phyloP scores from a whole-genome alignment of 1,140 invertebrate genomes.

The Ridgeia piscesae region DNA sequence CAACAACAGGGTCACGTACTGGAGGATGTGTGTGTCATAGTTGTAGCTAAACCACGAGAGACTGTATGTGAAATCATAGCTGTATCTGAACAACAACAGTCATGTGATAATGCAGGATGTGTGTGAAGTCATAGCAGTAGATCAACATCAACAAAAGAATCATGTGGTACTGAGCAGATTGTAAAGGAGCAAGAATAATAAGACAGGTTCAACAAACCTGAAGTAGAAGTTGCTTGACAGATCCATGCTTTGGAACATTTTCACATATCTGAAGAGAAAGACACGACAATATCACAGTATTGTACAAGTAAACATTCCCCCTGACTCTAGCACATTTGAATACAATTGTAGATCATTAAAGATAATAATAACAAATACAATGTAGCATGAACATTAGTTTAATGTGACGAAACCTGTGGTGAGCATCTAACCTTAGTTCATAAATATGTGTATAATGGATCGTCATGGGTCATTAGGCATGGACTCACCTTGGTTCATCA shows the following conservation, averaged over 20 bases:
- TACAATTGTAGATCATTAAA: no score
- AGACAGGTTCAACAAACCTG: conserved; percentile 61
- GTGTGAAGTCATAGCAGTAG: neutral
- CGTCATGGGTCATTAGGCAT: no score
- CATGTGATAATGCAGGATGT: neutral
- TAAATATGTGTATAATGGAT: no score
- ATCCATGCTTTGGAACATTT: conserved; percentile 95
- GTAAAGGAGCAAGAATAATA: neutral
- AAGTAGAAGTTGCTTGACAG: conserved; percentile 97
- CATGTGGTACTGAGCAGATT: neutral
- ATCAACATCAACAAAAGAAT: neutral
- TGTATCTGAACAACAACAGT: neutral
- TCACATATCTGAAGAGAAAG: conserved; percentile 61
- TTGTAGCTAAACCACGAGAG: neutral
- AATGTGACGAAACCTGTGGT: neutral
- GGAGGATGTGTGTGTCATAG: neutral
- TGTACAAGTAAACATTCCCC: neutral
- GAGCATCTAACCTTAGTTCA: no score
- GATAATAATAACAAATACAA: no score
- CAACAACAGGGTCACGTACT: neutral
- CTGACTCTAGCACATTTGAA: neutral
- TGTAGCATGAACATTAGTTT: no score
- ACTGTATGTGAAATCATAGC: neutral
- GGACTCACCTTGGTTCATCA: no score
- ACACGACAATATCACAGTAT: conserved; percentile 21